Evolutionary conservation across 2,113 vertebrate genomes (phyloP), one percentile per base, ranked within the genome.

Genomic region (Odobenus rosmarus): DNA sequence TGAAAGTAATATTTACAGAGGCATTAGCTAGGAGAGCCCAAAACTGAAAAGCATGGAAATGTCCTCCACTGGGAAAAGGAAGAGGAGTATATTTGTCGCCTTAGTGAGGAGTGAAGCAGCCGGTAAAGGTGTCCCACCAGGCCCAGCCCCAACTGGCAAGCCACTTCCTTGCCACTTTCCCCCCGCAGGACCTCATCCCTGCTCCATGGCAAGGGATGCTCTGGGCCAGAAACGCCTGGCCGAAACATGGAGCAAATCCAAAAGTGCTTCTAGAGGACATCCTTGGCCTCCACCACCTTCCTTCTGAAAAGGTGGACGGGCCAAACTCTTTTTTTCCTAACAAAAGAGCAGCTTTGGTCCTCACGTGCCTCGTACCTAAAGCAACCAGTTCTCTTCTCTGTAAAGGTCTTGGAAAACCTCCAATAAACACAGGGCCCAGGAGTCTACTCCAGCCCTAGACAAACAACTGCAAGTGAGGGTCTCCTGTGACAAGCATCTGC

Each of bases 351-450:
- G 62, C 64, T 84, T 10, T 59, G 83, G 51, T 62, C 62, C 69
- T 84, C 39, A 23, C 2, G 3, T 19, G 62, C 57, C 91, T 36
- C 13, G 84, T 51, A 92, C 28, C 31, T 12, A 71, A 79, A 91
- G 53, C 81, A 77, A 51, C 64, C 3, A 85, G 19, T 26, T 49
- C 57, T 61, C 72, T 67, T 55, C 79, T 67, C 82, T 26, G 24
- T 7, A 33, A 88, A 91, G 53, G 49, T 72, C 72, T 89, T 39
- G 6, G 79, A 69, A 93, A 96, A 76, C 74, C 87, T 92, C 59
- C 24, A 71, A 53, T 14, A 76, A 46, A 64, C 21, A 46, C 11
- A 4, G 74, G 1, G 16, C 28, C 39, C 39, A 6, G 36, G 36
- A 39, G 6, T 28, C 31, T 31, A 46, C 24, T 39, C 71, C 57